These are phyloP conservation scores for Hypomesus transpacificus DNA, from an alignment of 2,113 vertebrate genomes.

Conservation along the genomic window DNA sequence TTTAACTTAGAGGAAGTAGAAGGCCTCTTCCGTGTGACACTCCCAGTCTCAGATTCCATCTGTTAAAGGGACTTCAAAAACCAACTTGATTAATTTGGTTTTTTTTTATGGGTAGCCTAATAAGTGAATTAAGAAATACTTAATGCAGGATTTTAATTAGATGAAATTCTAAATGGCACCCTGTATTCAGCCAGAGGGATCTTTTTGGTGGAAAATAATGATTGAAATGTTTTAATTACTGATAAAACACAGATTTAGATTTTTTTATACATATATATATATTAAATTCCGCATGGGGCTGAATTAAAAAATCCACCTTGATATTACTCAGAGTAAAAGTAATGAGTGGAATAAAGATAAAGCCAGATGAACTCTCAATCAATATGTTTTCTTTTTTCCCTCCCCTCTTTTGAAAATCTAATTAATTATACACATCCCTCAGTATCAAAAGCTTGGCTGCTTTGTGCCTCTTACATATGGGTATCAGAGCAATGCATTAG, in stretches of 20 bases:
- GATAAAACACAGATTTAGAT: conserved; percentile 48
- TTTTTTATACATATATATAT: not conserved
- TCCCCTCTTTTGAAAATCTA: conserved; percentile 46
- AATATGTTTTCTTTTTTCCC: conserved; percentile 33
- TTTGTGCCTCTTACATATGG: conserved; percentile 31
- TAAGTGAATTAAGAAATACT: conserved; percentile 53
- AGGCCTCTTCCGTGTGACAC: conserved; percentile 6
- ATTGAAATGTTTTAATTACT: conserved; percentile 60
- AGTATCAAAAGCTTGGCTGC: conserved; percentile 37
- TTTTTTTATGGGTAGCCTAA: conserved; percentile 28
- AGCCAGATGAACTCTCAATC: conserved; percentile 48
- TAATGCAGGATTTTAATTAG: conserved; percentile 53
- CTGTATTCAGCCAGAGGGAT: conserved; percentile 33
- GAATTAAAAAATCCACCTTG: conserved; percentile 49
- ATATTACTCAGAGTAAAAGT: conserved; percentile 53
- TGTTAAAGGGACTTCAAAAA: conserved; percentile 35
- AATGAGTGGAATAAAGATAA: conserved; percentile 52
- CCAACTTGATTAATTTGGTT: conserved; percentile 38
- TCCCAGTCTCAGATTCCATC: conserved; percentile 27
- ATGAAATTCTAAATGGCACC: conserved; percentile 31
- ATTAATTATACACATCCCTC: conserved; percentile 46
- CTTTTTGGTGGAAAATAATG: conserved; percentile 40
- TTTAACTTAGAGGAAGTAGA: not conserved
- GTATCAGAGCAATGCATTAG: conserved; percentile 32
- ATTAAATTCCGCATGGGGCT: conserved; percentile 37